These are phyloP conservation scores for Ursus arctos DNA, from an alignment of 2,113 vertebrate species.

Conservation along the genomic window DNA sequence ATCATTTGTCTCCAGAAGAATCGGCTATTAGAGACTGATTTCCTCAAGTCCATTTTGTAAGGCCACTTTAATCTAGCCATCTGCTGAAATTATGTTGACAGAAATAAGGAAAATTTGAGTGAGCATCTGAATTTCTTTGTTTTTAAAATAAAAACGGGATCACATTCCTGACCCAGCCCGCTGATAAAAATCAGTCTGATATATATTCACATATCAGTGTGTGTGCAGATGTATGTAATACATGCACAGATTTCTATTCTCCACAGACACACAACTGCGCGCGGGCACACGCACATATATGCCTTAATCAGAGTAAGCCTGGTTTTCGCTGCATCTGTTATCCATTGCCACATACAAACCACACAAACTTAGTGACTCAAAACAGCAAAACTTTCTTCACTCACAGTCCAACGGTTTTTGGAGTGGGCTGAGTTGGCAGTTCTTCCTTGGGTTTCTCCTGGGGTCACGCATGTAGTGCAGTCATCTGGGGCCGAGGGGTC, in stretches of 20 bases:
- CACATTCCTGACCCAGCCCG: not conserved
- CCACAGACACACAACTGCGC: not conserved
- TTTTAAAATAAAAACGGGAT: conserved; percentile 10
- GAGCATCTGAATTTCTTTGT: conserved; percentile 51
- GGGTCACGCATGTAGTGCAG: no score
- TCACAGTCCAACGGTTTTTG: not conserved
- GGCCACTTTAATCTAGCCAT: conserved; percentile 29
- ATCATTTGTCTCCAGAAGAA: conserved; percentile 24
- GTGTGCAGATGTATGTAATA: not conserved
- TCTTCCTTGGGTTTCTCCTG: not conserved
- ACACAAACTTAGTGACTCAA: not conserved
- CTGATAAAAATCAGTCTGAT: not conserved
- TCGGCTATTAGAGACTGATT: conserved; percentile 41
- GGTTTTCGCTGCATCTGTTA: not conserved
- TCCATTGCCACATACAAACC: not conserved
- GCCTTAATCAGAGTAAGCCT: not conserved
- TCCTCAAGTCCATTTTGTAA: conserved; percentile 31
- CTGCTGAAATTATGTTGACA: conserved; percentile 53
- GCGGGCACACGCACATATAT: not conserved
- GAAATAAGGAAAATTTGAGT: conserved; percentile 15
- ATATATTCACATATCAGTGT: not conserved
- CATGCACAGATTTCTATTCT: not conserved
- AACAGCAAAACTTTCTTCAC: not conserved
- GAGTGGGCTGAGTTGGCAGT: not conserved
- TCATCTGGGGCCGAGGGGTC: not conserved